A percentile compares a stretch with the other conserved stretches of the same genome.
phyloP scores from a whole-genome alignment of 2,797 vertebrate genomes.

The Gymnocypris eckloni region DNA sequence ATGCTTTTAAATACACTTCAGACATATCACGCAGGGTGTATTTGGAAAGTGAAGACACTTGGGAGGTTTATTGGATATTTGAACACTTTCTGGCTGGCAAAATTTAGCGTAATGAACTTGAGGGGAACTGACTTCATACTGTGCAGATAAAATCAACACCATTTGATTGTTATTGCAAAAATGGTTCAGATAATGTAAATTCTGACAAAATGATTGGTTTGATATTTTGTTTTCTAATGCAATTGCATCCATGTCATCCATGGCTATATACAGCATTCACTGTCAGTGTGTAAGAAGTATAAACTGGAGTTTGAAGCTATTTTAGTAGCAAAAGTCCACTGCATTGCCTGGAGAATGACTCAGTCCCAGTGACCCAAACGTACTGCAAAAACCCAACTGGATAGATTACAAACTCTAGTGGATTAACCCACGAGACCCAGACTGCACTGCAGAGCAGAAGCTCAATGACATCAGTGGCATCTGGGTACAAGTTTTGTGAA shows the following conservation, averaged over 20 bases:
- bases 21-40: neutral
- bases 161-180: neutral
- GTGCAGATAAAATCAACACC: neutral
- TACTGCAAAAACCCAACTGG: neutral
- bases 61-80: neutral
- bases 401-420: neutral
- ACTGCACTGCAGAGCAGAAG: neutral
- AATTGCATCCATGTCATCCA: neutral
- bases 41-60: neutral
- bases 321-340: neutral
- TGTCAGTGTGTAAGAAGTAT: neutral
- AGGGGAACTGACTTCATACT: neutral
- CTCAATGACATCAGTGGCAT: neutral
- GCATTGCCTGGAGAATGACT: slow-evolving; percentile 41
- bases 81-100: neutral
- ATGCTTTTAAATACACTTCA: neutral
- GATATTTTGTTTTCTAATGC: neutral
- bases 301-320: neutral
- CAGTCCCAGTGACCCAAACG: neutral
- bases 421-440: neutral
- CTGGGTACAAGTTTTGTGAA: neutral
- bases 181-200: neutral
- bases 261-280: neutral
- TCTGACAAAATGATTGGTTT: neutral
- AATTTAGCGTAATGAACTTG: neutral